phyloP scores from a whole-genome alignment of 23 tunicate species.

The Clavelina lepadiformis region DNA sequence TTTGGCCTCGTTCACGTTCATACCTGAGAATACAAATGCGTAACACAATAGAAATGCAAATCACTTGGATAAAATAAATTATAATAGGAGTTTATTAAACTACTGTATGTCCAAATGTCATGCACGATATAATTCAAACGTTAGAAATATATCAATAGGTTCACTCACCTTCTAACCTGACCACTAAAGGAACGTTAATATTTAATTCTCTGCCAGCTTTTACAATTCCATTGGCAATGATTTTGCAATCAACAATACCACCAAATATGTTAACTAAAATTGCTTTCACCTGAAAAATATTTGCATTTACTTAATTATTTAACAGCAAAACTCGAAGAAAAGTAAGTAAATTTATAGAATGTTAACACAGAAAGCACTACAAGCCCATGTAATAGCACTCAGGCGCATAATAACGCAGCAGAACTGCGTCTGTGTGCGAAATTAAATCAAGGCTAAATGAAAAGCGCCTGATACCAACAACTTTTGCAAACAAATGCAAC shows the following conservation, averaged over 20 bases:
- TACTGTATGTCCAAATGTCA: not conserved
- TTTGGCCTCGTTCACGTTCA: slow-evolving; percentile 74
- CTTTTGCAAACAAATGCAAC: not conserved
- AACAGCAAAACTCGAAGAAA: too few species aligned
- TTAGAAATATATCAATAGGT: too few species aligned
- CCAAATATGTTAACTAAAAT: slow-evolving; percentile 94
- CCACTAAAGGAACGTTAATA: slow-evolving; percentile 82
- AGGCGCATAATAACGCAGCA: too few species aligned
- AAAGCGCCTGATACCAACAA: not conserved
- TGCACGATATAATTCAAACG: too few species aligned
- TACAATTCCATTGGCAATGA: slow-evolving; percentile 84
- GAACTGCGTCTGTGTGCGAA: too few species aligned
- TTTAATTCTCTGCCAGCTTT: slow-evolving; percentile 82
- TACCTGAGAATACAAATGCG: slow-evolving; percentile 24
- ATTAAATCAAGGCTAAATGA: not conserved
- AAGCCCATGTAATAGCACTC: too few species aligned
- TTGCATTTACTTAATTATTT: too few species aligned
- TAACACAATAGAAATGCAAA: not conserved
- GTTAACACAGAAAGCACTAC: too few species aligned
- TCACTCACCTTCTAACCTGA: slow-evolving; percentile 78
- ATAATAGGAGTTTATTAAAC: not conserved
- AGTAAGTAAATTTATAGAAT: too few species aligned
- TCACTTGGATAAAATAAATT: not conserved
- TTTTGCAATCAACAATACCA: slow-evolving; percentile 96
- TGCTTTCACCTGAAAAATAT: slow-evolving; percentile 52